A percentile compares a stretch with the other conserved stretches of the same genome.
phyloP scores from a whole-genome alignment of 2,888 invertebrate species.

The Sesia bembeciformis region DNA sequence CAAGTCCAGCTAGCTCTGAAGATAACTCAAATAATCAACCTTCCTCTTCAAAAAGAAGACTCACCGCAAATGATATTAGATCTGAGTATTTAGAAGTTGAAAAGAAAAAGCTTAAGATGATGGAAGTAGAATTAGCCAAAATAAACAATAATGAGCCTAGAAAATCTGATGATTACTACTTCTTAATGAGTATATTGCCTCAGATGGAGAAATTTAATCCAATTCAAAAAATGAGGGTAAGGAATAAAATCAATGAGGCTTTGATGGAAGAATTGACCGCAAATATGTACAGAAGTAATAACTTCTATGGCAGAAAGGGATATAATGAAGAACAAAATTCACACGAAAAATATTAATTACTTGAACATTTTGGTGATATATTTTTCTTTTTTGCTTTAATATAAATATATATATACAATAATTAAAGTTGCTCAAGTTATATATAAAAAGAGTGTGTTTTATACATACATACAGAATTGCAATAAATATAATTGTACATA shows the following conservation, averaged over 20 bases:
- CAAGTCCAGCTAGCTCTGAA: too few relatives aligned
- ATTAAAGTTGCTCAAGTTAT: too few relatives aligned
- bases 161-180: constrained; percentile 14
- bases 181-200: constrained; percentile 14
- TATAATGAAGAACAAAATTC: too few relatives aligned
- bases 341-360: too few relatives aligned
- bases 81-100: constrained; percentile 10
- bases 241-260: constrained; percentile 12
- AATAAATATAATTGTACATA: too few relatives aligned
- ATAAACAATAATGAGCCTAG: constrained; percentile 5
- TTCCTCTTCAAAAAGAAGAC: not conserved
- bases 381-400: too few relatives aligned
- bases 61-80: not conserved
- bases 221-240: constrained; percentile 11
- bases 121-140: constrained; percentile 12
- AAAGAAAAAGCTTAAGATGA: constrained; percentile 12
- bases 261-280: constrained; percentile 9
- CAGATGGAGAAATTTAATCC: constrained; percentile 14
- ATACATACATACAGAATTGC: too few relatives aligned
- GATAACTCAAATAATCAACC: too few relatives aligned
- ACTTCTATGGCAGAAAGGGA: not conserved
- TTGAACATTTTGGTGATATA: too few relatives aligned
- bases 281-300: not conserved
- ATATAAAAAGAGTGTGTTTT: too few relatives aligned
- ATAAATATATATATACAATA: too few relatives aligned